Percentiles rank a stretch among this genome's conserved stretches.
phyloP scores from a whole-genome alignment of 2,888 invertebrate genomes.

The Chouioia cunea region DNA sequence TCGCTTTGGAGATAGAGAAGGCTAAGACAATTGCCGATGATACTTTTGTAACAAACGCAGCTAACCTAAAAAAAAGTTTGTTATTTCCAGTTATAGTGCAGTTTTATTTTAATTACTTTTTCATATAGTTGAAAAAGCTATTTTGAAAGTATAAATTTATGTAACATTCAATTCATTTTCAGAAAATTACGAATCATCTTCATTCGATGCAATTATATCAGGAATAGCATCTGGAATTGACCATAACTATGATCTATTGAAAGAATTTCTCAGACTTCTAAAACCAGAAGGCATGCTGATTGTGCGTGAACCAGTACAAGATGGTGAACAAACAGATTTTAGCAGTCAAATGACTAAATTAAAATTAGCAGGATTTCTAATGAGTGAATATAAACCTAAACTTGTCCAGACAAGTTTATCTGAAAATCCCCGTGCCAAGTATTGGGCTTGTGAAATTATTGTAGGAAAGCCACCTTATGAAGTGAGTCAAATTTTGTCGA shows the following conservation, averaged over 20 bases:
- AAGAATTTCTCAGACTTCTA: constrained; percentile 73
- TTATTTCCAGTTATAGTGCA: background rate
- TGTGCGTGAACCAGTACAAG: constrained; percentile 68
- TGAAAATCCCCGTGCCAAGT: constrained; percentile 43
- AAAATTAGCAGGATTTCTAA: constrained; percentile 77
- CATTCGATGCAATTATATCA: constrained; percentile 75
- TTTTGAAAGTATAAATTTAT: background rate
- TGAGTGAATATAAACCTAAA: constrained; percentile 53
- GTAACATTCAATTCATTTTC: constrained; percentile 10
- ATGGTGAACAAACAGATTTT: constrained; percentile 39
- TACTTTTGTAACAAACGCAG: constrained; percentile 74
- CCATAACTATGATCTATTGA: constrained; percentile 69
- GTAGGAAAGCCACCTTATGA: constrained; percentile 62
- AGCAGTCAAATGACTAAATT: constrained; percentile 68
- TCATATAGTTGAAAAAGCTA: background rate
- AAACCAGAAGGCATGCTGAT: constrained; percentile 76
- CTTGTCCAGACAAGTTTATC: constrained; percentile 9
- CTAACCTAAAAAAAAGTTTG: constrained; percentile 71
- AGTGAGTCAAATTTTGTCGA: constrained; percentile 50
- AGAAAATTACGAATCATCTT: constrained; percentile 74
- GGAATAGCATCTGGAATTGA: constrained; percentile 62
- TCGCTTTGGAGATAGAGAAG: constrained; percentile 70
- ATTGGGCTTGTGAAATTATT: constrained; percentile 55
- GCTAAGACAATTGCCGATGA: constrained; percentile 70
- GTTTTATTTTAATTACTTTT: constrained; percentile 20